Evolutionary conservation across 1,140 invertebrate genomes (phyloP).

Genomic region (Bombus turneri): DNA sequence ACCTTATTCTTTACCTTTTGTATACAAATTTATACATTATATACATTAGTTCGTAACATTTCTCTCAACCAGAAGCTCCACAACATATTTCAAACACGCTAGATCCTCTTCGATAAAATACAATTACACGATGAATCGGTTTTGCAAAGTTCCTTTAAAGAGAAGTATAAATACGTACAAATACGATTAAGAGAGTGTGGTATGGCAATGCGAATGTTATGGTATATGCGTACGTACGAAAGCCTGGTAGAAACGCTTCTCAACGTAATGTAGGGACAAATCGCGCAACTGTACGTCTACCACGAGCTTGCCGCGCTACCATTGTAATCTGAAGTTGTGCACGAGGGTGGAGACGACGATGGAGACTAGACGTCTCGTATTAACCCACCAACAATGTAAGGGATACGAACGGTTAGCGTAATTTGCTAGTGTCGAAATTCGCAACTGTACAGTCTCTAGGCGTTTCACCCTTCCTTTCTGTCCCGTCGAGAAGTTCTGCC

Average conservation of each 20-base stretch:
- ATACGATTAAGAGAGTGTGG: not conserved
- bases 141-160: not conserved
- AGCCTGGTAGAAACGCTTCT: slow-evolving; percentile 27
- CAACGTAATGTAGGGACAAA: not conserved
- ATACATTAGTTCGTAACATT: too few relatives aligned
- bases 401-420: slow-evolving; percentile 53
- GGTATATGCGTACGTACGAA: not conserved
- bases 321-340: slow-evolving; percentile 43
- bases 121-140: not conserved
- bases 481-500: not conserved
- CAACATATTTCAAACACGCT: not conserved
- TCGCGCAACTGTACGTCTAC: slow-evolving; percentile 32
- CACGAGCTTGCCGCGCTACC: not conserved
- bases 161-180: slow-evolving; percentile 29
- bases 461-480: not conserved
- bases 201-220: not conserved
- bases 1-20: not conserved
- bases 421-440: slow-evolving; percentile 54
- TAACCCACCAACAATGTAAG: slow-evolving; percentile 53
- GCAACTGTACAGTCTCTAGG: slow-evolving; percentile 4
- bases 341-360: not conserved
- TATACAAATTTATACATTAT: not conserved
- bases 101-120: not conserved
- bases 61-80: too few relatives aligned
- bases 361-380: slow-evolving; percentile 51